Conservation (phyloP, 1,140 invertebrate genomes). For the Pseudachorutes palmiensis region DNA sequence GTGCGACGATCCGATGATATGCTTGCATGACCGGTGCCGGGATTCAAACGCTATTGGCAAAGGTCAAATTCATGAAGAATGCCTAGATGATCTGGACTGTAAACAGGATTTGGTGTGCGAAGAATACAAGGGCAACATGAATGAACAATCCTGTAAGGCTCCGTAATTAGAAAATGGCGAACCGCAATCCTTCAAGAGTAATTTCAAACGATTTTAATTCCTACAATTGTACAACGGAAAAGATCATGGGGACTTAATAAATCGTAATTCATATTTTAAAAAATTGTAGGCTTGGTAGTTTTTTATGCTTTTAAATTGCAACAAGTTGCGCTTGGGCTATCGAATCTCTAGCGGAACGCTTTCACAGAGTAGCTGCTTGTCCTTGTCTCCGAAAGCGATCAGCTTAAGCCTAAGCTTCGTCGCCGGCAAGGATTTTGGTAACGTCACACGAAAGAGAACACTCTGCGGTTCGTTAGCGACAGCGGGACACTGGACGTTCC, state of each 20-base stretch:
- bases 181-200: neutral
- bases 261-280: no score
- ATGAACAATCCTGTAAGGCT: no score
- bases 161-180: no score
- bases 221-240: neutral
- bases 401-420: neutral
- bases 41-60: neutral
- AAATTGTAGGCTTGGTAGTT: no score
- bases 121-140: no score
- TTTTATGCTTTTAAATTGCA: neutral
- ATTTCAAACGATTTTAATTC: neutral
- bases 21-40: neutral
- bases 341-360: neutral
- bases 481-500: neutral
- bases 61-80: neutral
- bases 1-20: neutral
- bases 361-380: slow-evolving; percentile 6
- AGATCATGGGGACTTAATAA: no score
- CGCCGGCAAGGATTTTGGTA: neutral
- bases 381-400: neutral
- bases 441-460: neutral
- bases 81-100: neutral
- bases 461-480: neutral
- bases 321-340: no score
- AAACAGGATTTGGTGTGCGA: neutral